Base-by-base conservation (phyloP, 2,797 vertebrate genomes). In the Neostethus bicornis region DNA sequence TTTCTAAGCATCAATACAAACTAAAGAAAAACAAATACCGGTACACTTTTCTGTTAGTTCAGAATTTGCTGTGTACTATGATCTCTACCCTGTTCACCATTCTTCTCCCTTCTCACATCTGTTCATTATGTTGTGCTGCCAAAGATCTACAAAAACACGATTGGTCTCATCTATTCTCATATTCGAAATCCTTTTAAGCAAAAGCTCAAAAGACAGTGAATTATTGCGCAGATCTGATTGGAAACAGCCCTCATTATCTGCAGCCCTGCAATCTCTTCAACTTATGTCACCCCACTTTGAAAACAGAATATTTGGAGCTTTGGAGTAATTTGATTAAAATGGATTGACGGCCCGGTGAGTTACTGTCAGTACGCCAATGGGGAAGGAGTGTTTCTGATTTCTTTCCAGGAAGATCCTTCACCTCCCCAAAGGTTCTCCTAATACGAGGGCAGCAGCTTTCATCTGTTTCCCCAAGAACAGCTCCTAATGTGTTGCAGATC, bases 401-500 rank as follows among this genome's bases (percentile, higher is more conserved):
- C 86, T 90, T 84, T 31, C 43, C 80, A 85, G 85, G 81, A 83
- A 68, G 85, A 82, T 68, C 77, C 80, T 75, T 75, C 74, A 64
- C 59, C 49, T 79, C 61, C 51, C 66, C 45, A 55, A 82, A 69
- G 67, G 75, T 51, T 70, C 80, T 56, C 80, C 73, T 48, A 66
- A 81, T 76, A 70, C 34, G 28, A 76, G 63, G 32, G 73, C 73
- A 68, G 67, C 26, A 66, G 58, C 75, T 89, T 73, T 89, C 86
- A 87, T 90, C 85, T 84, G 62, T 58, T 81, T 51, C 75, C 83
- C 52, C 51, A 20, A 77, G 85, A 67, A 2, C 47, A 55, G 46
- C 63, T 62, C 69, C 17, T 91, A 92, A 92, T 90, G 75, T 70
- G 9, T 82, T 77, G 61, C 90, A 92, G 90, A 90, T 77, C 83